Base-by-base conservation (phyloP, 2,888 invertebrate genomes). In the Mimachlamys varia region DNA sequence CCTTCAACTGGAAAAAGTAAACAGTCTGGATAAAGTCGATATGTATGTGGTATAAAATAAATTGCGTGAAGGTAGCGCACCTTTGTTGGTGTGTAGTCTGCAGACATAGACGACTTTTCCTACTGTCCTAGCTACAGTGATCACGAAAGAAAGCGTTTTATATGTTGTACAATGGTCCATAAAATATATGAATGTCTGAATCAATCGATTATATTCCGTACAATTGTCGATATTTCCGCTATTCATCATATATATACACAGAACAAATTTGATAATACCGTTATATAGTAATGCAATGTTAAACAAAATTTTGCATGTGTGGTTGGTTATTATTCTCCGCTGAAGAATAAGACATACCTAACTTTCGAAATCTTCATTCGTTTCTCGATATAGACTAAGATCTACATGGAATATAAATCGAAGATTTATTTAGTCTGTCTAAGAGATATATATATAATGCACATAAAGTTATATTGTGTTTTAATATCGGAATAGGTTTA, bases 1-100 rank as follows among this genome's bases (percentile, higher is more conserved):
- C 27, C 62, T 27, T 62, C n/a, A n/a, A 62, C n/a, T 62, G 62
- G 62, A 62, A 62, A 62, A 62, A 62, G 62, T n/a, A 62, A 62
- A 62, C 62, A 62, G 62, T 19, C 19, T n/a, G 22, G 22, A 19
- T n/a, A 62, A 62, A 10, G 62, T 62, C 62, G 62, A 62, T 62
- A 62, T 19, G 62, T 62, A 15, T 62, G 62, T 3, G 53, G 53
- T 53, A 19, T 53, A 12, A 53, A 17, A 53, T 53, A 53, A 53
- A 53, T 53, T 53, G 19, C 53, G 19, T 53, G 53, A 19, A 53
- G 53, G 53, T 7, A 44, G 44, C 44, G 7, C 44, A 44, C 44
- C 44, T 44, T 55, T 22, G 22, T 62, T n/a, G n/a, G 22, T 22
- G 62, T n/a, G 22, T 62, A 62, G 62, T 10, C 62, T 19, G 62